Evolutionary conservation across 2,888 invertebrate genomes (phyloP), one percentile per base, ranked within the genome.

Genomic region (Tenthredo mesomela): DNA sequence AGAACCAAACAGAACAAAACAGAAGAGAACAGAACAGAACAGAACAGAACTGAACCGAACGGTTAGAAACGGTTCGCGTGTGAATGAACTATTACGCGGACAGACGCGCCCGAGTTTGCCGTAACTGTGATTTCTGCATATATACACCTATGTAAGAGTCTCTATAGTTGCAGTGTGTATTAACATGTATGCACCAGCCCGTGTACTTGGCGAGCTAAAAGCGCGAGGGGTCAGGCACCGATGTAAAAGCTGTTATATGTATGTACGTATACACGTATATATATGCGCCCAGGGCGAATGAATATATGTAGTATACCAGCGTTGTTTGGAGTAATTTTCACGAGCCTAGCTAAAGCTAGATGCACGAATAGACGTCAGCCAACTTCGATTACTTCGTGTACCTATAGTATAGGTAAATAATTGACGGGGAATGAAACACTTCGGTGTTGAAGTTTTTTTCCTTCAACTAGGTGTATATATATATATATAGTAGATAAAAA

Each of bases 61-160:
- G 25, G 77, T 77, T 61, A 25, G 78, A 58, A 40, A 21, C 61
- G 33, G 82, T 50, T 82, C 82, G 82, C 82, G 82, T 82, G 82
- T 82, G 82, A 67, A 82, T 70, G 82, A 82, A 82, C 82, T 70
- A 82, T 82, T 82, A 82, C 70, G 65, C 65, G 65, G 82, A 82
- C 40, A 82, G 82, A 67, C 82, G 82, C 82, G 67, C 67, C 67
- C 29, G 43, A 43, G 71, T 73, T 73, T 43, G 43, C 71, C 71
- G 15, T 21, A 73, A 33, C 61, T 37, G 54, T 77, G 77, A 77
- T 77, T 77, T 77, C 77, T 77, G 77, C 18, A 43, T 77, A n/a
- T 37, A 43, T 77, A n/a, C 7, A 37, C 37, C 37, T 37, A 37
- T 21, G n/a, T n/a, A n/a, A 54, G 54, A 54, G 54, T 54, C 54